phyloP scores from a whole-genome alignment of 2,797 vertebrate species.

The Ceryle rudis region DNA sequence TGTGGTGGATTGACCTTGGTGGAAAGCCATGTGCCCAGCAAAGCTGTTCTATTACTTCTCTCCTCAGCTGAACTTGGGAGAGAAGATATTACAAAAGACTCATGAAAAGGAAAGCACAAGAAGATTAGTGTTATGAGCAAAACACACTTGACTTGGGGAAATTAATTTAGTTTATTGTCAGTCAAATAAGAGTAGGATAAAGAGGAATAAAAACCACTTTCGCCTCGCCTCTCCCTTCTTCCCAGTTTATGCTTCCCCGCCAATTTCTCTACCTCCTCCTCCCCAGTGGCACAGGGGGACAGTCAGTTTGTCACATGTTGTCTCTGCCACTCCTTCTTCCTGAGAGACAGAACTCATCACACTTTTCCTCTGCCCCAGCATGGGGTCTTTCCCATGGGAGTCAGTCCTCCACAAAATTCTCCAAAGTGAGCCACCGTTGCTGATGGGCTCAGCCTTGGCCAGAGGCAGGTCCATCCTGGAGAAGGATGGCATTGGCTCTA shows the following conservation, averaged over 20 bases:
- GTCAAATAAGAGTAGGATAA: background rate
- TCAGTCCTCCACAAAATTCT: background rate
- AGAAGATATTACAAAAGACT: background rate
- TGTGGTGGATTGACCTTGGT: background rate
- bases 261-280: fast-evolving
- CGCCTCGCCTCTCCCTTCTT: background rate
- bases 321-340: background rate
- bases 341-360: background rate
- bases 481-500: fast-evolving
- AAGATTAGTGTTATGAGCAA: background rate
- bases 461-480: fast-evolving
- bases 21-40: background rate
- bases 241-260: background rate
- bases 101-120: fast-evolving
- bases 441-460: background rate
- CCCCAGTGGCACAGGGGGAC: fast-evolving
- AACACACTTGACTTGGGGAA: background rate
- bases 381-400: background rate
- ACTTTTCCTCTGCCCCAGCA: background rate
- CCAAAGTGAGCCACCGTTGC: fast-evolving
- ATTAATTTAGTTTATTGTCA: background rate
- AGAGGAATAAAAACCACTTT: background rate
- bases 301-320: too few species aligned
- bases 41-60: background rate
- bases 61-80: background rate